Base-by-base conservation (phyloP, 2,797 vertebrate genomes). In the Hydrophis major region DNA sequence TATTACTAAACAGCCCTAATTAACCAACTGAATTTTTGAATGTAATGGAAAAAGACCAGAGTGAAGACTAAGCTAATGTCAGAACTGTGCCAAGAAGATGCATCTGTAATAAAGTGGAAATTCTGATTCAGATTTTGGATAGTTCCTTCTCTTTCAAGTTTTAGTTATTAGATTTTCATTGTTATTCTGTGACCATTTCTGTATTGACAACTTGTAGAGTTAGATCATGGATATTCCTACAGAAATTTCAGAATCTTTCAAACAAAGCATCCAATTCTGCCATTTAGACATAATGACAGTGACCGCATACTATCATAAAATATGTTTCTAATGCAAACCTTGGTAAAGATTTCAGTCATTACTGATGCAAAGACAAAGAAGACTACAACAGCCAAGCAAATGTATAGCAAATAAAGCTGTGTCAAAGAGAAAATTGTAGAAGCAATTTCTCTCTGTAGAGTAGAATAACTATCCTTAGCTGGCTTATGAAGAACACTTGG, bases 401-500 rank as follows among this genome's bases (percentile, higher is more conserved):
- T 32, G 56, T 16, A 90, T 42, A 69, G 27, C 57, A 25, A 63
- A 87, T 8, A 90, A 86, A 92, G 74, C n/a, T 83, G 28, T 92
- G 16, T 86, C 69, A 86, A 42, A 74, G 20, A 86, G 60, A 37
- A 90, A 87, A 88, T 74, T 87, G 32, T 22, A 74, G 42, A 59
- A 69, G n/a, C 47, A 87, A 57, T 32, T 87, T 93, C 59, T 1
- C 87, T 94, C 27, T 92, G 27, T 10, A 28, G 53, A 92, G 78
- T 69, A 2, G 93, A 18, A 3, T 86, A 74, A 92, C 88, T 91
- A 50, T 92, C 91, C 32, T 94, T 37, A 88, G 32, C 59, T 47
- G 87, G 20, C 89, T 63, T 88, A 25, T 4, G 6, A 94, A 87
- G 91, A 91, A 94, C 93, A 16, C 47, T 93, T 78, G 87, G 6